Base-by-base conservation (phyloP, 2,888 invertebrate genomes). In the Trachelus troglodyta region DNA sequence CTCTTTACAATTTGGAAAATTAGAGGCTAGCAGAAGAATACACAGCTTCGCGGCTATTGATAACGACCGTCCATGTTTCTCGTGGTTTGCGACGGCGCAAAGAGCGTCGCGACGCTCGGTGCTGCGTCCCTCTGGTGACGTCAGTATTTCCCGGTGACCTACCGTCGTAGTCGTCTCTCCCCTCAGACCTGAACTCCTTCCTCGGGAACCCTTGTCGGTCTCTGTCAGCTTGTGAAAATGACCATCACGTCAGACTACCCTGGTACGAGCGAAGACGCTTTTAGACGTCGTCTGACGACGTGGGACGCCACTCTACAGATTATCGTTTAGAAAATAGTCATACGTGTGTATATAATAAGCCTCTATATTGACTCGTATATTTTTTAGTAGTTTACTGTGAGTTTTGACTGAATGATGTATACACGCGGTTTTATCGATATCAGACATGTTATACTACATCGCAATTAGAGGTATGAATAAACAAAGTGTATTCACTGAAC, bases 21-120 rank as follows among this genome's bases (percentile, higher is more conserved):
- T 56, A 56, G 56, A 56, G 56, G 56, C 56, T 56, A 56, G 23
- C 23, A 56, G 56, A 56, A 56, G 56, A 56, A 56, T 9, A 56
- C 56, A 56, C 56, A 31, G 71, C 71, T 71, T 31, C 34, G 34
- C 12, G 71, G 76, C 81, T 83, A 83, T 82, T 83, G 84, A 84
- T 82, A 84, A 84, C 83, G 56, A 56, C 56, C 56, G 84, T 85
- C 83, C 87, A 86, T 88, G 83, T 85, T 87, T 84, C 56, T 56
- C 82, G 79, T 81, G 77, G 81, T 81, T 74, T 82, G 80, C 78
- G 75, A 76, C 75, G 77, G 80, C 84, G 85, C 83, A 71, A 71
- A 71, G 71, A 31, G 4, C 71, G 71, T 71, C 71, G 71, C 34
- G 33, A 34, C 71, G 31, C 71, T 34, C 33, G 12, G 71, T 56